Evolutionary conservation across 1,140 invertebrate species (phyloP), one percentile per base, ranked within the genome.

Genomic region (Ruditapes philippinarum): DNA sequence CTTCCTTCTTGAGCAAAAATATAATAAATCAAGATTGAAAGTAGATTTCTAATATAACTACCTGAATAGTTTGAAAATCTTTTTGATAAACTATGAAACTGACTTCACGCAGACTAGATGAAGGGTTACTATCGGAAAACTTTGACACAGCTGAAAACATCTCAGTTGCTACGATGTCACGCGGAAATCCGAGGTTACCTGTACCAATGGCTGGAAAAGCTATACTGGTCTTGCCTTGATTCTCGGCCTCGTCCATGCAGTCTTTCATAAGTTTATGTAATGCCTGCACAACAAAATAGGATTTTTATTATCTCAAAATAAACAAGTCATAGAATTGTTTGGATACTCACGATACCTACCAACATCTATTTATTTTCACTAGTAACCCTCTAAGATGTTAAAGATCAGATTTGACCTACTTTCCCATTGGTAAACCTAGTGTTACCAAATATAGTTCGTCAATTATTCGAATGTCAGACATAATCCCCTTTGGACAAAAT

Each of bases 151-250:
- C 80, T 14, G 17, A 40, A 60, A 79, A 93, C 92, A 93, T 93
- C 22, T 80, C 82, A 42, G 83, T 89, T 42, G 93, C 93, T 38
- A 92, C 93, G 45, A 89, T 40, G 45, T 81, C 81, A 19, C 54
- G 62, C 36, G 92, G 93, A 60, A 90, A 91, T 14, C 84, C 65
- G 1, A 93, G 89, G 49, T 91, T 92, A 25, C 92, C 91, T 42
- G 93, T 91, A 60, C 93, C 93, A n/a, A 93, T 65, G 0, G 92
- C 93, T 7, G 93, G 93, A 19, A 93, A 88, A 22, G 92, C 91
- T 36, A 93, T 89, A 68, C 87, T 90, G 31, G 57, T 40, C 12
- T 11, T 28, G 17, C 33, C 49, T 49, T 60, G 74, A n/a, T 65
- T 60, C 28, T 31, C 80, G 1, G 49, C 74, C 19, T 89, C 45